Evolutionary conservation across 2,888 invertebrate species (phyloP).

Genomic region (Pollenia amentaria): DNA sequence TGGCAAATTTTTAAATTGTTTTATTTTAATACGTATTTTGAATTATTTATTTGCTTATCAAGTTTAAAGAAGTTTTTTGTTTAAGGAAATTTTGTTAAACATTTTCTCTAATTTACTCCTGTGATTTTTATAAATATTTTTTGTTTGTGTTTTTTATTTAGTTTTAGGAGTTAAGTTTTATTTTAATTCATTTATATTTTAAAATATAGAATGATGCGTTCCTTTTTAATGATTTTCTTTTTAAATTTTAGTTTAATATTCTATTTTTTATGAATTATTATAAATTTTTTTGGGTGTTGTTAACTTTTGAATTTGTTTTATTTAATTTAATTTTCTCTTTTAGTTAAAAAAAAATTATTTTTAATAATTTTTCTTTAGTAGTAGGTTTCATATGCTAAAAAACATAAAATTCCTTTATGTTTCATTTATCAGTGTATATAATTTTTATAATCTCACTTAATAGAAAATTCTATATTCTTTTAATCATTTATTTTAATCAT

Average conservation of each 20-base stretch:
- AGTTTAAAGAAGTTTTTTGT: conserved; percentile 69
- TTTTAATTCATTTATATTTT: conserved; percentile 70
- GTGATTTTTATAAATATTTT: conserved; percentile 62
- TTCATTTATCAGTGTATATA: conserved; percentile 50
- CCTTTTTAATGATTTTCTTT: conserved; percentile 57
- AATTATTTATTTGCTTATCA: conserved; percentile 46
- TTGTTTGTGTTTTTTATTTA: conserved; percentile 66
- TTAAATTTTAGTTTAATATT: conserved; percentile 75
- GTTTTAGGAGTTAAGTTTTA: conserved; percentile 56
- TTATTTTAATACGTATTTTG: conserved; percentile 58
- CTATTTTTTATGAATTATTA: conserved; percentile 75
- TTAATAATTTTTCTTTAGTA: conserved; percentile 36
- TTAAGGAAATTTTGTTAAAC: conserved; percentile 10
- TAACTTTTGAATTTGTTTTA: conserved; percentile 80
- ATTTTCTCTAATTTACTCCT: conserved; percentile 66
- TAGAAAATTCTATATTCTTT: conserved; percentile 33
- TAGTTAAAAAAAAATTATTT: conserved; percentile 68
- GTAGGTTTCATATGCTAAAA: conserved; percentile 46
- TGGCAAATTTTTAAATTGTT: conserved; percentile 64
- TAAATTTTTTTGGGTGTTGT: conserved; percentile 78
- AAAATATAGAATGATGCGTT: conserved; percentile 59
- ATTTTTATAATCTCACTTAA: conserved; percentile 52
- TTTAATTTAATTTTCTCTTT: conserved; percentile 67
- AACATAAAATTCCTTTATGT: conserved; percentile 55
- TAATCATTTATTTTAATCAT: conserved; percentile 47